These are phyloP conservation scores for Siniperca undulata DNA, from an alignment of 2,797 vertebrate species.

Conservation along the genomic window DNA sequence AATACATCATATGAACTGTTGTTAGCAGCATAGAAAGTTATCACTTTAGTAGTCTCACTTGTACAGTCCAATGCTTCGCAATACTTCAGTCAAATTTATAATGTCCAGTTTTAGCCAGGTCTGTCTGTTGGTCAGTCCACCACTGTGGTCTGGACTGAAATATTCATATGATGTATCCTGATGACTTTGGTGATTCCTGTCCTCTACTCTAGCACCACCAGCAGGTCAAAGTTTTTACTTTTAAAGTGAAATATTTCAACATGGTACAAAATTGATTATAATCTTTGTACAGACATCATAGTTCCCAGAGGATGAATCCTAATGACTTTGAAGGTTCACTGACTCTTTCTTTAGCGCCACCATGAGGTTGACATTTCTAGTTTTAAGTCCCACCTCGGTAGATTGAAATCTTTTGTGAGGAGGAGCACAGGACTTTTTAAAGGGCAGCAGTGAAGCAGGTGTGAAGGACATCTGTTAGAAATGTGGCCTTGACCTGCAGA, in stretches of 20 bases:
- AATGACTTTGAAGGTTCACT: not conserved
- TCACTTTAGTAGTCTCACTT: not conserved
- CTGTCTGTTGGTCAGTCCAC: not conserved
- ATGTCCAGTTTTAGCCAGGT: not conserved
- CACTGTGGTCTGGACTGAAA: not conserved
- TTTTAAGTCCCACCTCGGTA: not conserved
- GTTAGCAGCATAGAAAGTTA: not conserved
- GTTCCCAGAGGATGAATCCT: too few species aligned
- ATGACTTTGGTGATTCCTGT: not conserved
- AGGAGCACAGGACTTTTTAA: not conserved
- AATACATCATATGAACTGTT: not conserved
- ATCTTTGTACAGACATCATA: too few species aligned
- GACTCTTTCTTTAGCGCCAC: too few species aligned
- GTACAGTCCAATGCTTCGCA: not conserved
- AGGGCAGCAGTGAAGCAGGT: too few species aligned
- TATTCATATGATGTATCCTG: not conserved
- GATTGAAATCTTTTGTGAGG: not conserved
- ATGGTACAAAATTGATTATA: too few species aligned
- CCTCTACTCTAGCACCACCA: not conserved
- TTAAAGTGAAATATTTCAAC: too few species aligned
- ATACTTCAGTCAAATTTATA: not conserved
- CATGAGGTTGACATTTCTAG: too few species aligned
- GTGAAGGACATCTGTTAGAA: too few species aligned
- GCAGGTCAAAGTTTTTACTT: too few species aligned
- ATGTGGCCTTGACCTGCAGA: too few species aligned